Evolutionary conservation across 2,113 vertebrate species (phyloP), one percentile per base, ranked within the genome.

Genomic region (Phoxinus phoxinus): DNA sequence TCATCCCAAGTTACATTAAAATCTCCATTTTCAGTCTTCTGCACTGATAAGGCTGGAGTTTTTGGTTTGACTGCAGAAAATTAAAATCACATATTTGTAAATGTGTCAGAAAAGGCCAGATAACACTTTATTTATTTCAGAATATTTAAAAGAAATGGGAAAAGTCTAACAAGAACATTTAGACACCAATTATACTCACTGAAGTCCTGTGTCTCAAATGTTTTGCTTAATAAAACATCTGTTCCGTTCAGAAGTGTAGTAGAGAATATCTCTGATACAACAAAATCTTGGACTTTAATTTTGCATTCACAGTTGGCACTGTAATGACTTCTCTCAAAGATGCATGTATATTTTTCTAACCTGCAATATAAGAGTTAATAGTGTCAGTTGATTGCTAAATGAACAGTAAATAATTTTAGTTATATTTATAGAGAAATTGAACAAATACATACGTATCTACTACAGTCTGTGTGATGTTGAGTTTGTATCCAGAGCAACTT

Each of bases 31-130:
- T 80, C 3, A 23, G 63, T 65, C 74, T 80, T 72, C 0, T 25
- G 5, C 21, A 94, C 86, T 13, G 83, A 69, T 13, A 37, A 3
- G 23, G 15, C 65, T 84, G 94, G 94, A n/a, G 73, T 35, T 86
- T 41, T 88, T 6, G 93, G 93, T 53, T 94, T 94, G 13, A 92
- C 94, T 95, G 86, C 8, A 32, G 10, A 44, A 58, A 73, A 84
- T 4, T 6, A 27, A 83, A 84, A 73, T 10, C 10, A 56, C 4
- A 72, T 41, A 41, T 23, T 46, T 51, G 53, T 46, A 51, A 27
- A 15, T 35, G 19, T 23, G 35, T 73, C 37, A 74, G 6, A 51
- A 27, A 65, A 48, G 48, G 23, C 25, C 71, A 4, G 2, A 30
- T 13, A 6, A 17, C 13, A 8, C 21, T n/a, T n/a, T 25, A 37